Conservation (phyloP, 2,888 invertebrate genomes). For the Synergus laeviventris region DNA sequence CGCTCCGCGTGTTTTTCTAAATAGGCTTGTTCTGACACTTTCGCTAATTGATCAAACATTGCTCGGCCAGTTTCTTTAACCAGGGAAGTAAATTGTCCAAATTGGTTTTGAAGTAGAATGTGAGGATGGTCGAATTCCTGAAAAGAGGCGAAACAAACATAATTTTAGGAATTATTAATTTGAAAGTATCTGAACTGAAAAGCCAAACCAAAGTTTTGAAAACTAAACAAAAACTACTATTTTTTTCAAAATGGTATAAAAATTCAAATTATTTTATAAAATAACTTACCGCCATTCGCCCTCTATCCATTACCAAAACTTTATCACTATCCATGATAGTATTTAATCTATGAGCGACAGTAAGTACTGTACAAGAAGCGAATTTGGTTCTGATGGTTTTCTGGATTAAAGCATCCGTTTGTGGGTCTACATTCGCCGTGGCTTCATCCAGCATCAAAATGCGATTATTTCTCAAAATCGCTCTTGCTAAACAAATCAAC, state of each 20-base stretch:
- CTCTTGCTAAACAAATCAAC: constrained; percentile 90
- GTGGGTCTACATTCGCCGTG: constrained; percentile 94
- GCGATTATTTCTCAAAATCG: constrained; percentile 85
- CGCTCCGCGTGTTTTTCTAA: constrained; percentile 58
- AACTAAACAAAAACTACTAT: too few relatives aligned
- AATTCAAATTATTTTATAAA: background rate
- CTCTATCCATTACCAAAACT: constrained; percentile 79
- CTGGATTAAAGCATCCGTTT: constrained; percentile 80
- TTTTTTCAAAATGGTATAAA: background rate
- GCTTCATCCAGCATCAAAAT: constrained; percentile 94
- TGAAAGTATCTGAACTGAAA: too few relatives aligned
- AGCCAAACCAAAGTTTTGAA: background rate
- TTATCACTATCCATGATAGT: constrained; percentile 82
- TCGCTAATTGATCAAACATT: constrained; percentile 77
- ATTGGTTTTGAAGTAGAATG: constrained; percentile 77
- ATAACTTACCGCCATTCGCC: constrained; percentile 73
- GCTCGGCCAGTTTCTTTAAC: constrained; percentile 80
- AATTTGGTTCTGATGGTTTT: constrained; percentile 79
- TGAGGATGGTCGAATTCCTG: constrained; percentile 55
- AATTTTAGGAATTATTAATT: background rate
- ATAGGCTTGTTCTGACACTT: constrained; percentile 77
- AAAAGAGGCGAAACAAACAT: constrained; percentile 44
- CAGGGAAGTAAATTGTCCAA: constrained; percentile 79
- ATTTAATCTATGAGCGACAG: constrained; percentile 80
- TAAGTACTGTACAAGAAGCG: constrained; percentile 78